Percentiles rank a stretch among this genome's conserved stretches.
Conservation (phyloP, 2,113 vertebrate species). For the Sigmodon hispidus region DNA sequence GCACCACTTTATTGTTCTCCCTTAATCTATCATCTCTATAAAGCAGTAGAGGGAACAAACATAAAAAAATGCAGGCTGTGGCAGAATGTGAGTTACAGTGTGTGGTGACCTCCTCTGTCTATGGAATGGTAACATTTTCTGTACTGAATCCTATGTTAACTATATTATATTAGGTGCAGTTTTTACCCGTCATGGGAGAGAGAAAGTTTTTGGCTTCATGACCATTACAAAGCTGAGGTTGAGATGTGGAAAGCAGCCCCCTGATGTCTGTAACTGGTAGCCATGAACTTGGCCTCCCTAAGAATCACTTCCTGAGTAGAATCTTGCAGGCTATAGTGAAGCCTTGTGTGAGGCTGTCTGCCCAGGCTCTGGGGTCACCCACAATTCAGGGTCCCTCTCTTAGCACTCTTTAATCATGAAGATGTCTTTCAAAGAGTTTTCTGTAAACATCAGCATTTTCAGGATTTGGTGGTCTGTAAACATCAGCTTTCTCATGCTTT, state of each 20-base stretch:
- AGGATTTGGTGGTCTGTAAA: conserved; percentile 10
- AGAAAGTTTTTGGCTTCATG: conserved; percentile 51
- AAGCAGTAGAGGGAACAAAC: neutral
- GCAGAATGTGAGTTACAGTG: neutral
- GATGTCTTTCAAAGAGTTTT: conserved; percentile 39
- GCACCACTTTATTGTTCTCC: conserved; percentile 1
- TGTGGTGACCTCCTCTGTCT: fast-evolving
- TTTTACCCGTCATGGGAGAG: neutral
- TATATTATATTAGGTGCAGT: fast-evolving
- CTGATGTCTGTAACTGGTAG: conserved; percentile 62
- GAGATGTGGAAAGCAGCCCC: conserved; percentile 56
- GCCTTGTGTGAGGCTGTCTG: conserved; percentile 16
- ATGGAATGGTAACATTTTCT: fast-evolving
- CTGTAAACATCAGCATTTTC: conserved; percentile 44
- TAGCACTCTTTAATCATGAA: conserved; percentile 69
- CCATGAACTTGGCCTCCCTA: conserved; percentile 69
- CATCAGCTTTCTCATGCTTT: neutral
- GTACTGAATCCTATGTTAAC: fast-evolving
- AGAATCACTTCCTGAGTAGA: conserved; percentile 72
- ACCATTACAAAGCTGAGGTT: conserved; percentile 63
- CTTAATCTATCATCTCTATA: conserved; percentile 42
- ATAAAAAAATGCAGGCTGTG: neutral
- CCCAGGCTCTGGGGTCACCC: conserved; percentile 44
- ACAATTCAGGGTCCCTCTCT: conserved; percentile 61
- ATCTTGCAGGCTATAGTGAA: conserved; percentile 10